Evolutionary conservation across 2,113 vertebrate genomes (phyloP).

Genomic region (Cromileptes altivelis): DNA sequence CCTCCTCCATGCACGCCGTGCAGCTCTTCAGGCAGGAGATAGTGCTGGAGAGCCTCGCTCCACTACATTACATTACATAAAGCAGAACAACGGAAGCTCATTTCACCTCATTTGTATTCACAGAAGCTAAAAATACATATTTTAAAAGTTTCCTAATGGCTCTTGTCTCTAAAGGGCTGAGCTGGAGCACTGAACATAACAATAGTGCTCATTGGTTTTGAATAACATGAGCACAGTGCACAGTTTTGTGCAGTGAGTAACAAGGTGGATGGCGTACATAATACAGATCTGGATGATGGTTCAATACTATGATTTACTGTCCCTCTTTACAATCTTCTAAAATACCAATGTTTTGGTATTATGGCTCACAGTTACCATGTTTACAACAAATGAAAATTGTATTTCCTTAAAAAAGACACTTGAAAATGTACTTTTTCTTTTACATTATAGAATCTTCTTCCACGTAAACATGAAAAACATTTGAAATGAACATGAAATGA

Average conservation of each 20-base stretch:
- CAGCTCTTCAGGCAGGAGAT: constrained; percentile 59
- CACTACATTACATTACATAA: constrained; percentile 74
- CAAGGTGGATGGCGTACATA: not conserved
- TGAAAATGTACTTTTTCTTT: not conserved
- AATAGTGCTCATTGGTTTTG: constrained; percentile 15
- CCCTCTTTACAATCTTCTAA: not conserved
- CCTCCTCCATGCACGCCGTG: constrained; percentile 25
- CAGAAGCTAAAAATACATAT: constrained; percentile 72
- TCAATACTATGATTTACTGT: constrained; percentile 13
- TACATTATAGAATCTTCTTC: not conserved
- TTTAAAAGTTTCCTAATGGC: constrained; percentile 71
- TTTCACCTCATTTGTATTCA: constrained; percentile 74
- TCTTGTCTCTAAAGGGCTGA: constrained; percentile 63
- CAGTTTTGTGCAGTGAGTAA: constrained; percentile 22
- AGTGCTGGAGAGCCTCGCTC: constrained; percentile 54
- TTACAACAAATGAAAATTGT: not conserved
- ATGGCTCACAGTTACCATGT: not conserved
- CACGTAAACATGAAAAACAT: not conserved
- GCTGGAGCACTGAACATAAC: constrained; percentile 37
- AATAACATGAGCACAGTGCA: constrained; percentile 28
- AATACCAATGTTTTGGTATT: not conserved
- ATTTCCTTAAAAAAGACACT: not conserved
- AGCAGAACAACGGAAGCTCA: constrained; percentile 56
- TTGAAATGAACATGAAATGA: not conserved
- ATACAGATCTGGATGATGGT: not conserved